Percentiles rank a stretch among this genome's conserved stretches.
phyloP scores from a whole-genome alignment of 1,140 invertebrate genomes.

The Drosophila mojavensis region DNA sequence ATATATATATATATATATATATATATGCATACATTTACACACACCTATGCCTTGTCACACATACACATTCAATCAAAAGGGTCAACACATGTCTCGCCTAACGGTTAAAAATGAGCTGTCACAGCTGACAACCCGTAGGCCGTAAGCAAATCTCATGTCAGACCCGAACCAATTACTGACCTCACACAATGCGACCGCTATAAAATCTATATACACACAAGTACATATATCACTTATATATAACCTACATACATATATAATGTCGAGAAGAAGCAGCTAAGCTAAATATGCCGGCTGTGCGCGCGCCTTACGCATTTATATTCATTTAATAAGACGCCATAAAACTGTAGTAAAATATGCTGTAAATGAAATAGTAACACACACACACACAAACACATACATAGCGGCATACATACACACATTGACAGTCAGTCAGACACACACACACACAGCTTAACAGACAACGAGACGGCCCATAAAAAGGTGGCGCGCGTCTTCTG shows the following conservation, averaged over 20 bases:
- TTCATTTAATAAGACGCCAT: conserved; percentile 76
- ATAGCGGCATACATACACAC: conserved; percentile 26
- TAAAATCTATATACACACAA: too few relatives aligned
- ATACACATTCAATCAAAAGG: conserved; percentile 62
- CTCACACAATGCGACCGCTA: conserved; percentile 51
- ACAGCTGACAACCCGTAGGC: background rate
- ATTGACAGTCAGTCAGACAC: background rate
- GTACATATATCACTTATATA: conserved; percentile 10
- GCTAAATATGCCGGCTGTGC: conserved; percentile 29
- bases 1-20: conserved; percentile 14
- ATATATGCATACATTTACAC: conserved; percentile 9
- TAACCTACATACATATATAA: conserved; percentile 15
- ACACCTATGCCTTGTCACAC: conserved; percentile 12
- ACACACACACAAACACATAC: conserved; percentile 37
- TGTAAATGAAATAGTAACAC: conserved; percentile 75
- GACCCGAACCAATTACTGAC: conserved; percentile 62
- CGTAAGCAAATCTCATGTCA: conserved; percentile 12
- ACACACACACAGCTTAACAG: conserved; percentile 34
- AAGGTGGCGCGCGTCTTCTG: conserved; percentile 34
- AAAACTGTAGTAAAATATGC: conserved; percentile 78
- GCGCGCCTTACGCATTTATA: conserved; percentile 63
- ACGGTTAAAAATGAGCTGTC: conserved; percentile 50
- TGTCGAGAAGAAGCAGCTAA: background rate
- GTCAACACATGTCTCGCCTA: conserved; percentile 29
- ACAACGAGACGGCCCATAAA: conserved; percentile 62